These are phyloP conservation scores for Saturnia japonica DNA, from an alignment of 2,888 invertebrate genomes.

Conservation along the genomic window DNA sequence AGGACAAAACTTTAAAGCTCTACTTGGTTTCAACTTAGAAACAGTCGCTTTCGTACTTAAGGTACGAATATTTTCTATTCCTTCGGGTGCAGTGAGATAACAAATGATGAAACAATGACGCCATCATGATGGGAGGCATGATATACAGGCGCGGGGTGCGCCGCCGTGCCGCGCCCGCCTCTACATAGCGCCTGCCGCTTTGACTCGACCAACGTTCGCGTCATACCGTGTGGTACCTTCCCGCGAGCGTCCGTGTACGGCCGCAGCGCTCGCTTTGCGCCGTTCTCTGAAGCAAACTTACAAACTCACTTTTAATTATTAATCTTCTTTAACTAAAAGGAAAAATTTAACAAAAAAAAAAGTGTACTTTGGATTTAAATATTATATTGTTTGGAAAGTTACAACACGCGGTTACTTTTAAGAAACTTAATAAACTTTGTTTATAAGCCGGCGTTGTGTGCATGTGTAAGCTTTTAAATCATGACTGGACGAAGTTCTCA, in stretches of 20 bases:
- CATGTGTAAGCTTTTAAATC: slow-evolving; percentile 59
- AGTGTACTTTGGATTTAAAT: neutral
- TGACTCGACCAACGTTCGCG: slow-evolving; percentile 34
- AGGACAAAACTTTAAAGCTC: slow-evolving; percentile 4
- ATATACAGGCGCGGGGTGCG: slow-evolving; percentile 61
- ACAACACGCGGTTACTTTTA: slow-evolving; percentile 50
- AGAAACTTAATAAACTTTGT: slow-evolving; percentile 69
- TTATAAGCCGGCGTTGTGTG: slow-evolving; percentile 56
- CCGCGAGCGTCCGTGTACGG: slow-evolving; percentile 55
- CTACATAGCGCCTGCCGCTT: slow-evolving; percentile 35
- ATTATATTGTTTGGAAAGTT: slow-evolving; percentile 20
- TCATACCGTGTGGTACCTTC: slow-evolving; percentile 65
- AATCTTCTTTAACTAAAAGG: slow-evolving; percentile 65
- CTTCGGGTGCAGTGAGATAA: slow-evolving; percentile 56
- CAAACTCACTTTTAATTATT: slow-evolving; percentile 67
- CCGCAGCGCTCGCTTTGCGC: slow-evolving; percentile 45
- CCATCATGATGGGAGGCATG: slow-evolving; percentile 48
- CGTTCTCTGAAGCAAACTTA: slow-evolving; percentile 60
- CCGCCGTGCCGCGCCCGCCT: slow-evolving; percentile 50
- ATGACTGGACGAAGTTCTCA: slow-evolving; percentile 69
- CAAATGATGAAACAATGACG: slow-evolving; percentile 68
- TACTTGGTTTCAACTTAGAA: slow-evolving; percentile 16
- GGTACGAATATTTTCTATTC: slow-evolving; percentile 41
- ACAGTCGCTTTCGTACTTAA: slow-evolving; percentile 21
- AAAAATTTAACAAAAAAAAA: slow-evolving; percentile 42